These are phyloP conservation scores for Trichonephila clavipes DNA, from an alignment of 1,140 invertebrate species.

Conservation along the genomic window DNA sequence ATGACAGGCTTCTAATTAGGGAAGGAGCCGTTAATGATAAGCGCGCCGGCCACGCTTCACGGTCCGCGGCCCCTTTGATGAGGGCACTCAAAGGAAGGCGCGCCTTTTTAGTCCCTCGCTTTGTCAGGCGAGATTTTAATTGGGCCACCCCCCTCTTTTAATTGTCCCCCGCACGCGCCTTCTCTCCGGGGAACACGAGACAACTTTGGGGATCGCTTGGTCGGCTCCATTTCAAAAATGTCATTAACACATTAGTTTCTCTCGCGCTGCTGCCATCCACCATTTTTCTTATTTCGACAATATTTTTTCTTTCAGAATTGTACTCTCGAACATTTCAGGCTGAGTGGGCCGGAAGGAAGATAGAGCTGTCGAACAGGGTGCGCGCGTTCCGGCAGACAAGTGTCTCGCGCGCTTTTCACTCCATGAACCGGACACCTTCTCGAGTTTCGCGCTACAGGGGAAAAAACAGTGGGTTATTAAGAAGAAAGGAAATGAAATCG, in stretches of 20 bases:
- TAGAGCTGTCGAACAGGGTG: not conserved
- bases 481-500: not conserved
- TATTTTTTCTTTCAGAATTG: not conserved
- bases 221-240: constrained; percentile 30
- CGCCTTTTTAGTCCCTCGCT: not conserved
- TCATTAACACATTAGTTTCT: constrained; percentile 17
- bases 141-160: constrained; percentile 24
- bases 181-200: not conserved
- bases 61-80: constrained; percentile 36
- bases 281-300: not conserved
- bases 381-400: not conserved
- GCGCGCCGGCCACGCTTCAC: constrained; percentile 39
- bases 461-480: not conserved
- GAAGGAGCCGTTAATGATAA: constrained; percentile 34
- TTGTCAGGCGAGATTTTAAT: constrained; percentile 49
- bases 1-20: constrained; percentile 45
- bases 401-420: not conserved
- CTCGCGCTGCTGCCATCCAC: not conserved
- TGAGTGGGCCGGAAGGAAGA: not conserved
- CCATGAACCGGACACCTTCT: not conserved
- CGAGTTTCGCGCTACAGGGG: not conserved
- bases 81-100: not conserved
- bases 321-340: not conserved
- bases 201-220: constrained; percentile 9
- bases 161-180: not conserved